phyloP scores from a whole-genome alignment of 92 coral and sea anemone species.

The Virgularia gustaviana region DNA sequence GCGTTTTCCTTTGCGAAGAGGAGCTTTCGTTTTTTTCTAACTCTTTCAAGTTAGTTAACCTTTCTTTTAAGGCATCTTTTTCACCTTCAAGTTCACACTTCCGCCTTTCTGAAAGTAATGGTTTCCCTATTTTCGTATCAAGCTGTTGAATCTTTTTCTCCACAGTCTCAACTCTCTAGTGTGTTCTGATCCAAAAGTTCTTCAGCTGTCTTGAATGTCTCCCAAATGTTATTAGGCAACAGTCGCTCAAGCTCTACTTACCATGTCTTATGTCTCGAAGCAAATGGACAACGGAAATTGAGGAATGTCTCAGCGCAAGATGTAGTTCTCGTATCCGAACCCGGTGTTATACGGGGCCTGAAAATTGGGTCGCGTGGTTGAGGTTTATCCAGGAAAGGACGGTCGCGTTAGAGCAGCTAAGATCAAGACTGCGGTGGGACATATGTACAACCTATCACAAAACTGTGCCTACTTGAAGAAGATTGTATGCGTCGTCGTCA shows the following conservation, averaged over 20 bases:
- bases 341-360: conserved; percentile 50
- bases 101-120: conserved; percentile 48
- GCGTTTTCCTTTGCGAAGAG: conserved; percentile 43
- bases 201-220: too few species aligned
- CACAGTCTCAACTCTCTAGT: too few species aligned
- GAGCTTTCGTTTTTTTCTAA: conserved; percentile 47
- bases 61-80: conserved; percentile 45
- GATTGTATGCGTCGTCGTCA: conserved; percentile 14
- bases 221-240: conserved; percentile 45
- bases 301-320: conserved; percentile 53
- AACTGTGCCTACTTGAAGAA: conserved; percentile 49
- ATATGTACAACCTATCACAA: conserved; percentile 48
- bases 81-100: conserved; percentile 49
- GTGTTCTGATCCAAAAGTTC: too few species aligned
- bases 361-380: conserved; percentile 53
- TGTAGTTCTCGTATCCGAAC: conserved; percentile 53
- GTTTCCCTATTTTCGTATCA: too few species aligned
- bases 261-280: conserved; percentile 54
- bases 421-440: conserved; percentile 44
- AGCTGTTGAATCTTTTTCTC: too few species aligned
- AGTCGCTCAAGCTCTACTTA: conserved; percentile 44
- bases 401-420: conserved; percentile 47
- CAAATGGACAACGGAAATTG: conserved; percentile 45
- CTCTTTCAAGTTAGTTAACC: conserved; percentile 36
- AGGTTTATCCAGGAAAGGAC: conserved; percentile 45